Evolutionary conservation across 1,140 invertebrate species (phyloP).

Genomic region (Brachionus sp.): DNA sequence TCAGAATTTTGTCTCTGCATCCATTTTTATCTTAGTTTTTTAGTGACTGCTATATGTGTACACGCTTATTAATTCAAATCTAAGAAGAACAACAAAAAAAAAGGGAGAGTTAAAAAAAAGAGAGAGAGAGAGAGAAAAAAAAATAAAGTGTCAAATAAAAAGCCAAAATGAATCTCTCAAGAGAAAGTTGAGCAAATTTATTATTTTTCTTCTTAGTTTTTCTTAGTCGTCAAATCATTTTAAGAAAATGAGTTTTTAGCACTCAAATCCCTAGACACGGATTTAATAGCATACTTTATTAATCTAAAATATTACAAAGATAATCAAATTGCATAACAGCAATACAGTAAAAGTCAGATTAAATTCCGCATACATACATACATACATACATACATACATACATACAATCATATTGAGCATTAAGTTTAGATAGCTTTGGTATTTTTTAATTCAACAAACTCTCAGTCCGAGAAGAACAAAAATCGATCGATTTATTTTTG

Average conservation of each 20-base stretch:
- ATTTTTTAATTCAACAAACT: neutral
- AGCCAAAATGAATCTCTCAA: neutral
- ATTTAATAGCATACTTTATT: neutral
- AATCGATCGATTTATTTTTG: neutral
- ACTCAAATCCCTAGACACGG: neutral
- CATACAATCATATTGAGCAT: no score
- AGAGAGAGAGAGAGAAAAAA: no score
- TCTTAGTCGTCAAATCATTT: neutral
- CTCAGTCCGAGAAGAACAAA: neutral
- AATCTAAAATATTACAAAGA: neutral
- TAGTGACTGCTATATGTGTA: neutral
- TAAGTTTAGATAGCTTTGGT: neutral
- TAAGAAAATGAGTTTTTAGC: constrained; percentile 24
- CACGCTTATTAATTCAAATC: constrained; percentile 8
- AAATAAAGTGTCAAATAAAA: neutral
- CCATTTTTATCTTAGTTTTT: neutral
- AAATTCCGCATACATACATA: neutral
- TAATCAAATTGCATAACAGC: neutral
- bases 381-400: no score
- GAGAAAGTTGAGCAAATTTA: neutral
- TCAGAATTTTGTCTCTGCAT: constrained; percentile 5
- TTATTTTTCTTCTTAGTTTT: neutral
- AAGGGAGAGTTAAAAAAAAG: neutral
- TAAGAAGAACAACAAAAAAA: neutral
- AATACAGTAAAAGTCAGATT: neutral